Conservation (phyloP, 2,113 vertebrate genomes). For the Dromiciops gliroides region DNA sequence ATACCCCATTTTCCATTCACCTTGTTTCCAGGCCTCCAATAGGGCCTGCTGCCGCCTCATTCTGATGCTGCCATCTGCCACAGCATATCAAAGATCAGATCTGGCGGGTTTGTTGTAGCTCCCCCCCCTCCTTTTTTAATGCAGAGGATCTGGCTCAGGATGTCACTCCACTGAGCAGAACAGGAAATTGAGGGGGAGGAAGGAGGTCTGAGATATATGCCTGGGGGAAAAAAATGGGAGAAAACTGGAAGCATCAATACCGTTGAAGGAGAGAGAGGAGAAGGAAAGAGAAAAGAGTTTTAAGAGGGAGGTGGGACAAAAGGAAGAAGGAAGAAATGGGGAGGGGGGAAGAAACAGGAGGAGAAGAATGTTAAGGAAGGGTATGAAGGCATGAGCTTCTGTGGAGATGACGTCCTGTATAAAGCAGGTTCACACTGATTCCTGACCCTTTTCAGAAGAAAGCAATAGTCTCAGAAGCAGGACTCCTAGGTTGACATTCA, state of each 20-base stretch:
- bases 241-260: slow-evolving; percentile 46
- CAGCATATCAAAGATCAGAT: slow-evolving; percentile 63
- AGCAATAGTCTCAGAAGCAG: background rate
- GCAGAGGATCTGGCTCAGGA: slow-evolving; percentile 68
- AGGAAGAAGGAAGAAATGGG: rapidly evolving
- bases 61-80: slow-evolving; percentile 80
- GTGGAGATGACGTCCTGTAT: background rate
- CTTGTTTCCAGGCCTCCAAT: slow-evolving; percentile 60
- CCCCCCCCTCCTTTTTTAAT: background rate
- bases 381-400: background rate
- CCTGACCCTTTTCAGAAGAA: background rate
- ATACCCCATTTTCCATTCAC: slow-evolving; percentile 45
- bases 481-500: background rate
- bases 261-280: slow-evolving; percentile 11
- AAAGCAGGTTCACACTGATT: background rate
- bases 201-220: slow-evolving; percentile 9
- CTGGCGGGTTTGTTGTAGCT: slow-evolving; percentile 54
- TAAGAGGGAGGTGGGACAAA: background rate
- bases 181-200: slow-evolving; percentile 17
- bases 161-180: slow-evolving; percentile 61
- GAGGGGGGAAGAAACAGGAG: background rate
- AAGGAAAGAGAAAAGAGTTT: slow-evolving; percentile 20
- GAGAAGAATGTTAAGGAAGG: background rate
- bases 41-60: slow-evolving; percentile 62
- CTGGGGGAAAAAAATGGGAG: slow-evolving; percentile 57